Base-by-base conservation (phyloP, 2,113 vertebrate genomes). In the Sorex fumeus region DNA sequence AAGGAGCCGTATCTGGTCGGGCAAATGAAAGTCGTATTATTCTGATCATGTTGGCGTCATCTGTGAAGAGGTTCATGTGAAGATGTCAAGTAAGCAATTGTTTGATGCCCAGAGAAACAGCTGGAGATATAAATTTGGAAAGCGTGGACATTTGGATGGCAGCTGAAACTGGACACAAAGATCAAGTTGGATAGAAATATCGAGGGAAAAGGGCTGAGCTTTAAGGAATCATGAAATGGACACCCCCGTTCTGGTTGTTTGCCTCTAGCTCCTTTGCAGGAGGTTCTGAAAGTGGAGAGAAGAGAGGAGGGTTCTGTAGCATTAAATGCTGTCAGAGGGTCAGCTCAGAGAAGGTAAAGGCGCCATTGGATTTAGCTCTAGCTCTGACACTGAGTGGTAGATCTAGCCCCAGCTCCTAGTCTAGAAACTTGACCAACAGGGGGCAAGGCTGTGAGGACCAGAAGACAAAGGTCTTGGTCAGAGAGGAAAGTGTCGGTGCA, bases 191-290 rank as follows among this genome's bases (percentile, higher is more conserved):
- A 40, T 75, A 43, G 53, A 78, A 77, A 88, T 25, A 57, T 4
- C 32, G 30, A 76, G 12, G 62, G 16, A 57, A 84, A 71, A 40
- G 30, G 70, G 53, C 76, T 89, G 70, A 80, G 6, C 79, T 78
- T 34, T 84, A 67, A 88, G 53, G 79, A 92, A 87, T 87, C 75
- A 72, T 76, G 23, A 30, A 34, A 47, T 78, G 71, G 53, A 64
- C 11, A 11, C 43, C 64, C 74, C 15, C 9, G 47, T 50, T 50
- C 47, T 50, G 47, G 6, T 50, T 50, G 47, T 50, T 50, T 50
- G 47, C 47, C 47, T 50, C 47, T 50, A 50, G 47, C 47, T 50
- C 47, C 47, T 50, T 50, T 50, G 47, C 47, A 50, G 45, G 40
- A 27, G 86, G 19, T 64, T 34, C 60, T 66, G 53, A 57, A 70